Percentiles rank a stretch among this genome's conserved stretches.
These are phyloP conservation scores for Chanos chanos DNA, from an alignment of 2,797 vertebrate genomes.

Conservation along the genomic window DNA sequence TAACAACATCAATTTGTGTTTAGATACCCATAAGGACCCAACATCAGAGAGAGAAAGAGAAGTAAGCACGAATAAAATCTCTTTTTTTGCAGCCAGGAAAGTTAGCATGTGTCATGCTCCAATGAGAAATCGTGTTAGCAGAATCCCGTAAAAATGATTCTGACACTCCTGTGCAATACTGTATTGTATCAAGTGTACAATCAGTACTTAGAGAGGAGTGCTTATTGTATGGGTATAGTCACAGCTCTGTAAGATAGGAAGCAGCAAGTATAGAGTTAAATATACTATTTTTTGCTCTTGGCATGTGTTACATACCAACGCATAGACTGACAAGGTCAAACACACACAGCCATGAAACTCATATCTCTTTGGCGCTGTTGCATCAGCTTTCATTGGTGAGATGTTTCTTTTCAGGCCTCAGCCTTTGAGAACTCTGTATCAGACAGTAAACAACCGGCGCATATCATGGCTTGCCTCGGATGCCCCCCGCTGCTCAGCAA, in stretches of 20 bases:
- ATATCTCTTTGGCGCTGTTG: neutral
- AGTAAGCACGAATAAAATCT: no score
- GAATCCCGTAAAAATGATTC: neutral
- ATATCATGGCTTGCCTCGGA: slow-evolving; percentile 12
- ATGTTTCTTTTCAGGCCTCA: neutral
- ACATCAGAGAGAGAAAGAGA: neutral
- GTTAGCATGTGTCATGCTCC: neutral
- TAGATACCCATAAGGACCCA: no score
- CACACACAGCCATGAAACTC: neutral
- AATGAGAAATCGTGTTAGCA: neutral
- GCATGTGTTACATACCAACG: neutral
- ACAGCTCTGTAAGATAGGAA: no score
- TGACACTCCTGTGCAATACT: neutral
- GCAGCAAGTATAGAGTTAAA: neutral
- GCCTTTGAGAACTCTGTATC: slow-evolving; percentile 9
- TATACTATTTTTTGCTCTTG: slow-evolving; percentile 11
- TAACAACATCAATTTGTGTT: no score
- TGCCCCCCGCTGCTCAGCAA: slow-evolving; percentile 26
- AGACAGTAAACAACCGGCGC: slow-evolving; percentile 24
- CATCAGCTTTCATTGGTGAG: neutral
- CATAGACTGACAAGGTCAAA: neutral
- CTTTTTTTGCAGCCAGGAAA: no score
- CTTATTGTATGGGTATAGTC: neutral
- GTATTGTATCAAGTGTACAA: neutral
- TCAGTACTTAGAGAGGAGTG: neutral